Evolutionary conservation across 1,140 invertebrate genomes (phyloP), one percentile per base, ranked within the genome.

Genomic region (Eulimnadia texana): DNA sequence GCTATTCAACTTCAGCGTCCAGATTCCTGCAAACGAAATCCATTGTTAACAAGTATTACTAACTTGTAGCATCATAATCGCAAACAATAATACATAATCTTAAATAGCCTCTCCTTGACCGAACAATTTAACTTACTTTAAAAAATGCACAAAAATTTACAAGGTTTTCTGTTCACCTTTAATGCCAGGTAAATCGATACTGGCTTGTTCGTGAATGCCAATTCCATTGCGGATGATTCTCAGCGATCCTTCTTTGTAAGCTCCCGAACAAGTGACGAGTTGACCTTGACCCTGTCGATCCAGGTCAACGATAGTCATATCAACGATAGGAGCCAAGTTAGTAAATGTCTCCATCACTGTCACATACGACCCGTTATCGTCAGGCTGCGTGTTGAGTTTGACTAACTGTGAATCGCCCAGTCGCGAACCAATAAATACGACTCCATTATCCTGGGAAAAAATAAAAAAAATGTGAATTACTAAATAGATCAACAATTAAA

Each of bases 261-360:
- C 87, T 49, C 91, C 85, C 9, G 94, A 98, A 71, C 95, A 99
- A 0, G 95, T 98, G 3, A 99, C 93, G 58, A 99, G 81, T 76
- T 97, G 95, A 9, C 93, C 94, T 76, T 98, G 95, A 0, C 95
- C 95, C 74, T 98, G 93, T 47, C 90, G 76, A 74, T 99, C 96
- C 56, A 96, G 78, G 74, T 98, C 93, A 10, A 84, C 79, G 1
- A 98, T 88, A 65, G 91, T 90, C 88, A 99, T 98, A 73, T 99
- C 96, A 22, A 95, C 81, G 68, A 99, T 98, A 0, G 95, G 94
- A 3, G 93, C 94, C 24, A 99, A 78, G 78, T 97, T 99, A 16
- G 92, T 95, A 72, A 95, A 98, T 10, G 85, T 89, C 75, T 99
- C 95, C 84, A 98, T 90, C 2, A 91, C 80, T 66, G 88, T 85